A percentile compares a stretch with the other conserved stretches of the same genome.
Conservation (phyloP, 1,140 invertebrate species). For the Marisa cornuarietis region DNA sequence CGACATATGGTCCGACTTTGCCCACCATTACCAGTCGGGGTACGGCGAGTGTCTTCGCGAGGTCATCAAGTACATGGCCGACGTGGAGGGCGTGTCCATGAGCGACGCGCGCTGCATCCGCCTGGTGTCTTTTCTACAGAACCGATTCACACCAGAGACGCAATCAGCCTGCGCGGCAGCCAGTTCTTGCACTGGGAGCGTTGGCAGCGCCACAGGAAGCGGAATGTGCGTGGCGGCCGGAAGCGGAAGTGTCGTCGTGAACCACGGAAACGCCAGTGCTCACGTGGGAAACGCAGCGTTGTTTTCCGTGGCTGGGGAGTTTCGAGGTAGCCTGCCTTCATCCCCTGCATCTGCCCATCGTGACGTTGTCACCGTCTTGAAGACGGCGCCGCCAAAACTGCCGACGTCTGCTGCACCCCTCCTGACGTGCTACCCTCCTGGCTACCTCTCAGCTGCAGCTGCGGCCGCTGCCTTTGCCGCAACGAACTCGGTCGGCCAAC, state of each 20-base stretch:
- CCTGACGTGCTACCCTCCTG: too few species aligned
- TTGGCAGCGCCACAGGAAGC: background rate
- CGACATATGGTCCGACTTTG: constrained; percentile 46
- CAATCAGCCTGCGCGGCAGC: constrained; percentile 22
- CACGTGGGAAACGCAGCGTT: background rate
- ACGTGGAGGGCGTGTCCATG: constrained; percentile 44
- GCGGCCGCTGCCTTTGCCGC: too few species aligned
- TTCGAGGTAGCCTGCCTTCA: too few species aligned
- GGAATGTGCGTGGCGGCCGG: background rate
- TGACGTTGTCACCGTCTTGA: too few species aligned
- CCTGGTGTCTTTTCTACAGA: constrained; percentile 45
- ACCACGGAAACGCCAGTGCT: background rate
- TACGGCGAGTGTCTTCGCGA: constrained; percentile 52
- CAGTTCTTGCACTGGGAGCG: too few species aligned
- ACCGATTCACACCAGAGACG: constrained; percentile 35
- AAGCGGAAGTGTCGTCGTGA: background rate
- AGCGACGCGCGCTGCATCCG: constrained; percentile 41
- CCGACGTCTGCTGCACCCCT: too few species aligned
- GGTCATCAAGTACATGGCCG: constrained; percentile 49
- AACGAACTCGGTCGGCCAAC: too few species aligned
- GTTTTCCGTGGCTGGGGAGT: background rate
- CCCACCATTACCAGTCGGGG: constrained; percentile 45
- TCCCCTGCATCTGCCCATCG: too few species aligned
- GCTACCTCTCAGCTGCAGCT: too few species aligned
- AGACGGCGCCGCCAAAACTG: too few species aligned